Conservation (phyloP, 2,797 vertebrate species). For the Etheostoma nigrum region DNA sequence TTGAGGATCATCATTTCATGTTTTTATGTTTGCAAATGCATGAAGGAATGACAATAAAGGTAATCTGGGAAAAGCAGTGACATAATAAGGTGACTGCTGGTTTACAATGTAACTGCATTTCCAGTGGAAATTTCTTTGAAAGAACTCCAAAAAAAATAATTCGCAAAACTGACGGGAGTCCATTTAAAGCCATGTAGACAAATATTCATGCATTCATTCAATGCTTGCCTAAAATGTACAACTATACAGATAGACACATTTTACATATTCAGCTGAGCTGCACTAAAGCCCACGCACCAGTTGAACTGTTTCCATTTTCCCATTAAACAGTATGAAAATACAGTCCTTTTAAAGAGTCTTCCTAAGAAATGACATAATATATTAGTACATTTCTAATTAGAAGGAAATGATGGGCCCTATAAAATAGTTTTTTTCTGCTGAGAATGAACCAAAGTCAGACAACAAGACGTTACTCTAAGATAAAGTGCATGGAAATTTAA, state of each 20-base stretch:
- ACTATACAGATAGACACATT: slow-evolving; percentile 5
- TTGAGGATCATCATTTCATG: no score
- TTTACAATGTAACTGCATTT: neutral
- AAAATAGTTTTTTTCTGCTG: neutral
- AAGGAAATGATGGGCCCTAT: neutral
- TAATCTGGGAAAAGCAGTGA: neutral
- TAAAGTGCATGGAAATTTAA: neutral
- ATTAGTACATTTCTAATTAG: neutral
- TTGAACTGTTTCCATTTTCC: neutral
- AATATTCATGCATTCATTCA: neutral
- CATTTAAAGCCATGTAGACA: neutral
- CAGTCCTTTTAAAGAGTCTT: neutral
- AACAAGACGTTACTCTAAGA: neutral
- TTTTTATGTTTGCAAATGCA: no score
- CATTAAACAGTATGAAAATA: neutral
- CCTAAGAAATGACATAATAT: neutral
- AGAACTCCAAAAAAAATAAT: neutral
- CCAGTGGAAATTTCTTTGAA: neutral
- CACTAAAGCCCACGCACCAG: neutral
- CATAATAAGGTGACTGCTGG: no score
- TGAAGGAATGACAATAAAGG: no score
- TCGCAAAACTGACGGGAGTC: neutral
- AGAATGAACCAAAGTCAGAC: neutral
- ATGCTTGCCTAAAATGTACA: neutral
- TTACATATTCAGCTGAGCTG: slow-evolving; percentile 3